Evolutionary conservation across 2,797 vertebrate genomes (phyloP).

Genomic region (Acanthurus leucopareius): DNA sequence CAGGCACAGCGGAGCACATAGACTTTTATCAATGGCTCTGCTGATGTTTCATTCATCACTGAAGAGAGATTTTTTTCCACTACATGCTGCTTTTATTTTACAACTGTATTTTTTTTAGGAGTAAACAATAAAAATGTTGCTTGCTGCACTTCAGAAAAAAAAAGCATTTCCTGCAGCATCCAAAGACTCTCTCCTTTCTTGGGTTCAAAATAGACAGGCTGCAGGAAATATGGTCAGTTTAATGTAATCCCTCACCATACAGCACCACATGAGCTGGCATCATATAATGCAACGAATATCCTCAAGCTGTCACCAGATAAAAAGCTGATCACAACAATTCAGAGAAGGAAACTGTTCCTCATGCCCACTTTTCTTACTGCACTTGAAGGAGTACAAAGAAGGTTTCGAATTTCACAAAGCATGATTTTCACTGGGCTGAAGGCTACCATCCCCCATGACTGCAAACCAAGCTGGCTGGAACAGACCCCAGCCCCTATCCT

Average conservation of each 20-base stretch:
- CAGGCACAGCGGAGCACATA: constrained; percentile 18
- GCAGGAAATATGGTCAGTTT: constrained; percentile 19
- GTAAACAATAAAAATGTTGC: constrained; percentile 2
- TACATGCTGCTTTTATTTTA: constrained; percentile 23
- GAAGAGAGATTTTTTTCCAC: constrained; percentile 5
- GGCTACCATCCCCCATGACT: constrained; percentile 82
- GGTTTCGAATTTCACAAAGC: constrained; percentile 85
- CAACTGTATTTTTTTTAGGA: constrained; percentile 10
- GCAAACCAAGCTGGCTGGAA: constrained; percentile 78
- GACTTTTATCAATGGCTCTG: constrained; percentile 50
- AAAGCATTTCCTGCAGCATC: constrained; percentile 31
- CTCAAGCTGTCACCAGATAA: constrained; percentile 28
- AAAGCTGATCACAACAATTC: constrained; percentile 34
- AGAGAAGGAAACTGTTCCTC: constrained; percentile 34
- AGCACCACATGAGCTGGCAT: constrained; percentile 22
- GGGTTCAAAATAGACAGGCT: constrained; percentile 23
- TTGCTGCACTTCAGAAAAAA: neutral
- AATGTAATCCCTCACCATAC: constrained; percentile 25
- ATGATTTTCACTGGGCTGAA: constrained; percentile 75
- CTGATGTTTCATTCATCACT: constrained; percentile 53
- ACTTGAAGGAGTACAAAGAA: constrained; percentile 78
- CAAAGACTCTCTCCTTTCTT: neutral
- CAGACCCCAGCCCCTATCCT: constrained; percentile 72
- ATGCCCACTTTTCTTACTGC: constrained; percentile 64
- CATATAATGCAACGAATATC: constrained; percentile 22